Base-by-base conservation (phyloP, 2,113 vertebrate genomes). In the Callionymus lyra region DNA sequence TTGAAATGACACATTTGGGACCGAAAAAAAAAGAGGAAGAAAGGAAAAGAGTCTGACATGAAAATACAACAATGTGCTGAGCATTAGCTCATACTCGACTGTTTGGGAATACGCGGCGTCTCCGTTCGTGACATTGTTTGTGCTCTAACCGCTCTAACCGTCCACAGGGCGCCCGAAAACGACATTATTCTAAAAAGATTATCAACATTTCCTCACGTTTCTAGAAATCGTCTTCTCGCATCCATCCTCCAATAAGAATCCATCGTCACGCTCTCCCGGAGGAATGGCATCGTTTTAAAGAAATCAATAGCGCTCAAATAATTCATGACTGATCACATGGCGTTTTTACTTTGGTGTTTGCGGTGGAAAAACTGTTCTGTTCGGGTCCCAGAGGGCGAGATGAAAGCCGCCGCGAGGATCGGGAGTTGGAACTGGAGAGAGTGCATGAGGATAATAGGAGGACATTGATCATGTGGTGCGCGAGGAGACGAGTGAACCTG, bases 321-420 rank as follows among this genome's bases (percentile, higher is more conserved):
- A 81, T 79, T 83, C 76, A 85, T 85, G 77, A 78, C 77, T 77
- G 78, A 85, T 83, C 75, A 83, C 75, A 70, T 80, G 79, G 74
- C 76, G 76, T 72, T 83, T n/a, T 83, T 76, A 81, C 75, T 70
- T 74, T 59, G 56, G 59, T 67, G 65, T 77, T 75, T 80, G 65
- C 65, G 69, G 79, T 65, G 76, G 70, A 83, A 74, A 27, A 75
- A 41, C 38, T 70, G 72, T 76, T 77, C 80, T 79, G 62, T 60
- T 82, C 72, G 64, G 50, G 56, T 73, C 74, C 72, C 79, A 72
- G 53, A 72, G 77, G 69, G 70, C 59, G 65, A 76, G 69, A 78
- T 78, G 70, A 79, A 81, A 74, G 76, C 72, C 68, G 58, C 1
- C 2, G 65, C 49, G 54, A 54, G 65, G 51, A 58, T 51, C 40